phyloP scores from a whole-genome alignment of 2,888 invertebrate species.

The Xestia sexstrigata region DNA sequence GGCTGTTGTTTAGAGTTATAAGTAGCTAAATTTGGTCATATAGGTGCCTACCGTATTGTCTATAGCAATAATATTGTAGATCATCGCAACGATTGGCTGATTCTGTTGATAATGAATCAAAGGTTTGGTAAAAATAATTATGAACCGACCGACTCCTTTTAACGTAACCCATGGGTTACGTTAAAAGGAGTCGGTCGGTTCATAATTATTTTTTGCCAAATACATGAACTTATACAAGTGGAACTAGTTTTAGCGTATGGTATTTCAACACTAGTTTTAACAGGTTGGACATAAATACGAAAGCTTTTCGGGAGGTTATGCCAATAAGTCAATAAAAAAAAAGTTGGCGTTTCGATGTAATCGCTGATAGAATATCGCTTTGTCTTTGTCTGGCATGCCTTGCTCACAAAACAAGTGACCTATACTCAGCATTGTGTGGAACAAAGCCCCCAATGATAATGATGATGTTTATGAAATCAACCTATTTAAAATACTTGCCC shows the following conservation, averaged over 20 bases:
- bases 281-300: background rate
- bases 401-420: no score
- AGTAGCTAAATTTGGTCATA: background rate
- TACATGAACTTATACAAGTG: background rate
- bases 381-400: background rate
- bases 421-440: background rate
- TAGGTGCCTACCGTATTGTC: constrained; percentile 6
- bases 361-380: background rate
- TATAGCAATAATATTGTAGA: background rate
- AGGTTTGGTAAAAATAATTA: no score
- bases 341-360: background rate
- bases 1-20: constrained; percentile 14
- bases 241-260: background rate
- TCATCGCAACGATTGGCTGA: background rate
- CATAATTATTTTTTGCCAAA: background rate
- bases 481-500: background rate
- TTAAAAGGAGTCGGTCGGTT: background rate
- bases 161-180: no score
- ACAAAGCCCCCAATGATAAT: background rate
- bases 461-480: background rate
- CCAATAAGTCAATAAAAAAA: background rate
- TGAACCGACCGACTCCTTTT: no score
- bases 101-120: background rate
- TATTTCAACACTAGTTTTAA: background rate
- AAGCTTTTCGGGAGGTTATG: background rate